Evolutionary conservation across 2,797 vertebrate species (phyloP).

Genomic region (Diplodus puntazzo): DNA sequence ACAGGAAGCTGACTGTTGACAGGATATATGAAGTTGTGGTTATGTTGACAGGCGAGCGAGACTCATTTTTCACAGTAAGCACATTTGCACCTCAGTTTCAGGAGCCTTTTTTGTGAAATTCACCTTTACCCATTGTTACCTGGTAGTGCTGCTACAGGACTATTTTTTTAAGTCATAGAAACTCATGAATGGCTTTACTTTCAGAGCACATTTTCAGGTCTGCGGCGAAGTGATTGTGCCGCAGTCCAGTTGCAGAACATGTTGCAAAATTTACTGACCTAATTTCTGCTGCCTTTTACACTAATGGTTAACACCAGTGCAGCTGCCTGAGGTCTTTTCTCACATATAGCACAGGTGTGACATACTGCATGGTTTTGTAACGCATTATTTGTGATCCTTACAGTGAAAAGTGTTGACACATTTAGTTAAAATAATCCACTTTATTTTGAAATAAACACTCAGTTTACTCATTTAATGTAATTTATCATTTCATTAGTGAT

Average conservation of each 20-base stretch:
- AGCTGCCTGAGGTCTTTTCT: not conserved
- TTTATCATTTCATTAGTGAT: not conserved
- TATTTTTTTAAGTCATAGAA: constrained; percentile 27
- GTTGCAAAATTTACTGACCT: constrained; percentile 4
- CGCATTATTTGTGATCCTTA: not conserved
- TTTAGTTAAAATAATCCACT: not conserved
- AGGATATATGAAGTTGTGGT: constrained; percentile 85
- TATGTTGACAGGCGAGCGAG: constrained; percentile 65
- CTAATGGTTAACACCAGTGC: not conserved
- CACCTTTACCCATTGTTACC: constrained; percentile 24
- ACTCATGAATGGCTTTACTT: constrained; percentile 23
- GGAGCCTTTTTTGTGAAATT: constrained; percentile 32
- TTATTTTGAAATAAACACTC: not conserved
- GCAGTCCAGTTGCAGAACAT: not conserved
- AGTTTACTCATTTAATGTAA: too few species aligned
- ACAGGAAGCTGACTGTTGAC: constrained; percentile 83
- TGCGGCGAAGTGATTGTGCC: not conserved
- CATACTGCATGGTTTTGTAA: not conserved
- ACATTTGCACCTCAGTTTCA: constrained; percentile 65
- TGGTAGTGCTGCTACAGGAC: constrained; percentile 18
- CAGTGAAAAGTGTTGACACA: not conserved
- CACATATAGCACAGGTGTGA: not conserved
- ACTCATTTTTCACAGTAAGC: constrained; percentile 63
- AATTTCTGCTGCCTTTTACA: not conserved
- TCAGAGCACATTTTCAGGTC: not conserved